Evolutionary conservation across 2,113 vertebrate genomes (phyloP).

Genomic region (Calonectris borealis): DNA sequence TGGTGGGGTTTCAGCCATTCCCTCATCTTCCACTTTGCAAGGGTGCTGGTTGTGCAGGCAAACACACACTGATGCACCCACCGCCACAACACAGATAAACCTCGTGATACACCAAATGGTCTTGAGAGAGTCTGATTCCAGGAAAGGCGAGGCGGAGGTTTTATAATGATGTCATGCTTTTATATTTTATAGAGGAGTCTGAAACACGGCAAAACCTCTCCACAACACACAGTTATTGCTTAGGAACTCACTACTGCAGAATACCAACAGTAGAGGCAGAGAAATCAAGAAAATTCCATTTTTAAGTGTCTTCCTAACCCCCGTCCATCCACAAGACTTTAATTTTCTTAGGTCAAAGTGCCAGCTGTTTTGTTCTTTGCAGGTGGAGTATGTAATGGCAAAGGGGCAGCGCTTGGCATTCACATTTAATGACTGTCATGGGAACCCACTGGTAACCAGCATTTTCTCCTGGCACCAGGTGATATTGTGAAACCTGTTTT

Average conservation of each 20-base stretch:
- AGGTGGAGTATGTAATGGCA: not conserved
- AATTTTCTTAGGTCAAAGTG: not conserved
- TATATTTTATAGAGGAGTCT: not conserved
- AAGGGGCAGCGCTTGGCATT: not conserved
- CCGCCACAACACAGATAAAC: accelerated
- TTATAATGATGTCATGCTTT: not conserved
- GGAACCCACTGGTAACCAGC: not conserved
- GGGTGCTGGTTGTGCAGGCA: not conserved
- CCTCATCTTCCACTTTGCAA: not conserved
- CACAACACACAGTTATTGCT: not conserved
- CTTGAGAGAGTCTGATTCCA: not conserved
- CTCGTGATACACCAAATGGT: not conserved
- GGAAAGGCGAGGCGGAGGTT: not conserved
- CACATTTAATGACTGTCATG: not conserved
- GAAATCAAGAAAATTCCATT: not conserved
- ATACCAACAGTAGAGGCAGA: not conserved
- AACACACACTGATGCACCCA: not conserved
- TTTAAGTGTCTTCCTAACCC: not conserved
- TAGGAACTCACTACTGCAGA: not conserved
- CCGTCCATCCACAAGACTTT: not conserved
- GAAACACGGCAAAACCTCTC: not conserved
- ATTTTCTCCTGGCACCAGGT: not conserved
- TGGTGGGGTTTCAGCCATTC: not conserved
- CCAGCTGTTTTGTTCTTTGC: not conserved
- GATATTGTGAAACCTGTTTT: not conserved